Base-by-base conservation (phyloP, 2,797 vertebrate genomes). In the Acipenser oxyrinchus region DNA sequence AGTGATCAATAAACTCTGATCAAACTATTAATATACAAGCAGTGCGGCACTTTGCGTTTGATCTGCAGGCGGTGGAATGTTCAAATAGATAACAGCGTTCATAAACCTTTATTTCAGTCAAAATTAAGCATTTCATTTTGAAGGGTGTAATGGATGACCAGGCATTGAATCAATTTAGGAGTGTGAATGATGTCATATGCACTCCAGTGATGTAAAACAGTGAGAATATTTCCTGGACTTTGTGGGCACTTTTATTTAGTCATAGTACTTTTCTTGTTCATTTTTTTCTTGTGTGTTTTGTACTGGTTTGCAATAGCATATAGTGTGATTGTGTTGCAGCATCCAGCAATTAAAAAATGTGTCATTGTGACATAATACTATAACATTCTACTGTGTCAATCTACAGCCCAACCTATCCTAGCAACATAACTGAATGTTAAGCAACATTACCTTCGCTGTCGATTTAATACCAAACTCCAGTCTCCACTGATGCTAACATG, bases 311-410 rank as follows among this genome's bases (percentile, higher is more conserved):
- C 18, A 18, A 18, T 18, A 18, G 18, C 18, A 18, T 18, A 18
- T 18, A 18, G 18, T 18, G 13, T 66, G 58, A 37, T 49, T 66
- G 53, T 66, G 11, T 51, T 37, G 18, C 10, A 49, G 37, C 68
- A 63, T 66, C 7, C 51, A 52, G 68, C 68, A 62, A 62, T 65
- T 65, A 65, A 64, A 55, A 37, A 37, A 37, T 37, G 37, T 37
- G 37, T 37, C 37, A 37, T 37, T 37, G 37, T 37, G 37, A 37
- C 37, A 37, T 37, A 37, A 37, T 37, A 37, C 37, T 37, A 5
- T 37, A 5, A 37, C 37, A 37, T 37, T 37, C 37, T 37, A 37
- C 37, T 37, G 37, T 1, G 37, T 37, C 37, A 37, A 37, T 37
- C 37, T 37, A 37, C 37, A 37, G 37, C 37, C 37, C 37, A 37